These are phyloP conservation scores for Teleogryllus oceanicus DNA, from an alignment of 2,888 invertebrate species.

Conservation along the genomic window DNA sequence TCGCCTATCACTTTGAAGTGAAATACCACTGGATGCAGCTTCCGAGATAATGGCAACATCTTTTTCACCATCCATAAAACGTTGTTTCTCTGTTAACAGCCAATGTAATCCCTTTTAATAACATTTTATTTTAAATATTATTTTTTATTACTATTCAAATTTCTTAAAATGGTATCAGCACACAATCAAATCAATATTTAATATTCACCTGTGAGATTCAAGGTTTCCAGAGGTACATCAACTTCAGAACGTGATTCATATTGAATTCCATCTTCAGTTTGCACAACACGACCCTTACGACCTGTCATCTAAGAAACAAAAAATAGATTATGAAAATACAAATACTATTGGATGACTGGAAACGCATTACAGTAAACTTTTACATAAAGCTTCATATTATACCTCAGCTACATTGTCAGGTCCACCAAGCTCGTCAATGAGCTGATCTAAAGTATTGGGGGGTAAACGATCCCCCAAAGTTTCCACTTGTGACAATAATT, in stretches of 20 bases:
- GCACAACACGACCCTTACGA: constrained; percentile 87
- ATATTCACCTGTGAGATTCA: constrained; percentile 87
- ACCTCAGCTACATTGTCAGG: constrained; percentile 96
- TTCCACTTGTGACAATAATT: constrained; percentile 81
- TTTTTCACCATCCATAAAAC: constrained; percentile 98
- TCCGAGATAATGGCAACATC: constrained; percentile 99
- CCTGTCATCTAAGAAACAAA: constrained; percentile 80
- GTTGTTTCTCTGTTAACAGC: constrained; percentile 53
- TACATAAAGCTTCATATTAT: constrained; percentile 26
- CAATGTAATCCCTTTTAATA: no score
- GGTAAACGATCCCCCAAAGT: constrained; percentile 82
- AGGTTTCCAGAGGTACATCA: constrained; percentile 93
- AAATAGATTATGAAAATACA: neutral
- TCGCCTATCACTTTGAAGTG: constrained; percentile 91
- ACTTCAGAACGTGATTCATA: constrained; percentile 93
- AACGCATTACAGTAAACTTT: neutral
- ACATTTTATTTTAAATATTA: neutral
- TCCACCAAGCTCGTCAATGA: constrained; percentile 97
- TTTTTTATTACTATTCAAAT: neutral
- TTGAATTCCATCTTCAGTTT: constrained; percentile 88
- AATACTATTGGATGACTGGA: neutral
- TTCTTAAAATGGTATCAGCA: neutral
- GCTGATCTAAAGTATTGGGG: constrained; percentile 95
- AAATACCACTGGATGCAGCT: constrained; percentile 97
- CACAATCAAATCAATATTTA: constrained; percentile 45